Percentiles rank a stretch among this genome's conserved stretches.
phyloP scores from a whole-genome alignment of 2,888 invertebrate genomes.

The Andricus curvator region DNA sequence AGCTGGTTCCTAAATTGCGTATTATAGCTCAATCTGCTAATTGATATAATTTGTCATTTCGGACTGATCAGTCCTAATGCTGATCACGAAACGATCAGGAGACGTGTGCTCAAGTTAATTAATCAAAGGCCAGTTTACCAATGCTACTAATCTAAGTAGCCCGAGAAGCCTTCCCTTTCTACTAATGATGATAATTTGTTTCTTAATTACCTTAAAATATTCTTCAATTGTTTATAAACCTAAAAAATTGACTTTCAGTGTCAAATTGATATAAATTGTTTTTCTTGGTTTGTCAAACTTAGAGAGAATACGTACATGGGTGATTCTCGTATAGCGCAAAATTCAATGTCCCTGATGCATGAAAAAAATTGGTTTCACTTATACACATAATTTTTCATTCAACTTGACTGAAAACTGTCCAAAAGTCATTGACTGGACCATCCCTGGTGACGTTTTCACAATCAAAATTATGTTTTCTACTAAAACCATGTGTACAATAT shows the following conservation, averaged over 20 bases:
- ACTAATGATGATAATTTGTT: neutral
- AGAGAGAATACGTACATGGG: no score
- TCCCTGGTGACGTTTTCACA: no score
- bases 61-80: neutral
- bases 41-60: constrained; percentile 21
- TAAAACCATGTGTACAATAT: no score
- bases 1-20: neutral
- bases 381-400: no score
- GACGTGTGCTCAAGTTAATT: constrained; percentile 17
- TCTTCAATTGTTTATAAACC: neutral
- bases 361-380: no score
- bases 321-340: no score
- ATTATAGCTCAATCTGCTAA: neutral
- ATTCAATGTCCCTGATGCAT: no score
- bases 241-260: neutral
- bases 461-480: no score
- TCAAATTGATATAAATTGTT: no score
- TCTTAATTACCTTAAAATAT: neutral
- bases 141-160: neutral
- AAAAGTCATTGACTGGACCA: no score
- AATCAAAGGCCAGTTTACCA: constrained; percentile 5
- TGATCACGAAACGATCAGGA: constrained; percentile 2
- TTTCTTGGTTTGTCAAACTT: no score
- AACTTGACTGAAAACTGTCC: no score
- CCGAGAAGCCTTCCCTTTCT: neutral